These are phyloP conservation scores for Phataginus tetradactyla DNA, from an alignment of 2,797 vertebrate species.

Conservation along the genomic window DNA sequence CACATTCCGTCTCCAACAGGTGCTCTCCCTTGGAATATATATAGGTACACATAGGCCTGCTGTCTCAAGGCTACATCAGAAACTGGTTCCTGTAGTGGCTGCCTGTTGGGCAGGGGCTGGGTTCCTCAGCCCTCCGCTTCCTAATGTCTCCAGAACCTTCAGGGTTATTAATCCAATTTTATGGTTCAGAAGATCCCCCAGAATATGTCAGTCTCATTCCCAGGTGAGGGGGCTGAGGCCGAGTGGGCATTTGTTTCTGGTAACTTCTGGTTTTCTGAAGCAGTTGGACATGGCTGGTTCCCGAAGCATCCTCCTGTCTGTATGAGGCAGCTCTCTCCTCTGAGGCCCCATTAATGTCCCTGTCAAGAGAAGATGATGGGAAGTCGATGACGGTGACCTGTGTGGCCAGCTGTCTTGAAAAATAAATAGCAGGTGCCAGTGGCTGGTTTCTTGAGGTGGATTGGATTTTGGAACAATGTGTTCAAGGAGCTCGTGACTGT, in stretches of 20 bases:
- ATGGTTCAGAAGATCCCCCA: not conserved
- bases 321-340: not conserved
- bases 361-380: conserved; percentile 55
- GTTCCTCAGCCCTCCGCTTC: not conserved
- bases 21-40: not conserved
- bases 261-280: not conserved
- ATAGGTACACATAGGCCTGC: not conserved
- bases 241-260: not conserved
- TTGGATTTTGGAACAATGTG: not conserved
- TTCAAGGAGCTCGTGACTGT: not conserved
- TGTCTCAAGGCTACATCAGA: not conserved
- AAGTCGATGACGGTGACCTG: not conserved
- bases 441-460: not conserved
- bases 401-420: conserved; percentile 57
- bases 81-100: not conserved
- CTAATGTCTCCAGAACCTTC: not conserved
- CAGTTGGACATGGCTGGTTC: not conserved
- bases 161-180: not conserved
- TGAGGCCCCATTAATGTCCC: not conserved
- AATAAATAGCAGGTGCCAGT: not conserved
- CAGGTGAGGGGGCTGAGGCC: not conserved
- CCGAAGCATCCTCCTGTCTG: not conserved
- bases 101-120: not conserved
- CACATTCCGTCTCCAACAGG: too few relatives aligned
- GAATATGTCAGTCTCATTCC: not conserved